Base-by-base conservation (phyloP, 1,140 invertebrate genomes). In the Drosophila pruinosa region DNA sequence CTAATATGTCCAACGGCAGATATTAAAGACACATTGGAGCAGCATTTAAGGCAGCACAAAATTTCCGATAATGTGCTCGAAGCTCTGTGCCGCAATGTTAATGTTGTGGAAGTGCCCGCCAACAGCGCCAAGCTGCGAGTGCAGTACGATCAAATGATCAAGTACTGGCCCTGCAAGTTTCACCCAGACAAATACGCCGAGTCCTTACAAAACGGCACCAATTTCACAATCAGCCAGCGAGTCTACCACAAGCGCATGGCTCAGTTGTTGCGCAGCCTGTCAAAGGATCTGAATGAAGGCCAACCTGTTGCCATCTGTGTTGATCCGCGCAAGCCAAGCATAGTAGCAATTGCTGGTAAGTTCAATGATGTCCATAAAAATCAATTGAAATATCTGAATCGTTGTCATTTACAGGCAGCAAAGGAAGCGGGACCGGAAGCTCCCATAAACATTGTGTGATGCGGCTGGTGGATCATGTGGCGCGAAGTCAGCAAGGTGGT, bases 401-500 rank as follows among this genome's bases (percentile, higher is more conserved):
- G n/a, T 3, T 26, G n/a, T 10, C 2, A 12, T 0, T 58, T 34
- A 28, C 15, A 47, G 50, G 59, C 24, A 47, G 24, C 94, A 57
- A n/a, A n/a, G n/a, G n/a, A n/a, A n/a, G 41, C 28, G 41, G 64
- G 89, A 14, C 12, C n/a, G 2, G 4, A 0, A 95, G 97, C 92
- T 95, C 97, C 0, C 92, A 97, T 39, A 94, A 96, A 91, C 98
- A 99, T 92, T 94, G 96, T 24, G 92, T 94, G 0, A 98, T 99
- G 96, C 89, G 97, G 0, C 95, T 95, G 3, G 93, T 99, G 36
- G 97, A 99, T 91, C 92, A 95, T 61, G 96, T 99, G 0, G 96
- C 97, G 0, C 93, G 92, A 70, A 94, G 94, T 14, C 97, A 98
- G 92, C 95, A 95, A 34, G 96, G 96, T 0, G 97, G 97, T 2